Evolutionary conservation across 2,797 vertebrate genomes (phyloP), one percentile per base, ranked within the genome.

Genomic region (Lacerta viridis): DNA sequence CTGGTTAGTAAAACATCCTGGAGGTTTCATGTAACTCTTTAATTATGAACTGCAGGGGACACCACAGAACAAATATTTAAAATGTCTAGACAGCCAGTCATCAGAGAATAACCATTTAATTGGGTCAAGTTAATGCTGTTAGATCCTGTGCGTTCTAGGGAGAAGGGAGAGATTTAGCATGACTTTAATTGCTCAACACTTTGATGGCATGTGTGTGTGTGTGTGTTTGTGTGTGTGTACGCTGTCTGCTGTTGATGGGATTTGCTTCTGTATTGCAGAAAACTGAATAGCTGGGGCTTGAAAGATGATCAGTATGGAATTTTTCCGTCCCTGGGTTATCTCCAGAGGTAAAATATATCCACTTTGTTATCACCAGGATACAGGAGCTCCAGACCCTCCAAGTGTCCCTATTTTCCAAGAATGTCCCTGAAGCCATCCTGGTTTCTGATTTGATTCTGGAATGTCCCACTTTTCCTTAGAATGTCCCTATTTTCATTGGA

Each of bases 41-140:
- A 96, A 96, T 96, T 96, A 96, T 96, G 95, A 96, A 95, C 95
- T 94, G 92, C 94, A 95, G 93, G 95, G 93, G 93, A 95, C 93
- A 96, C 96, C 95, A 95, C 96, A 96, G 95, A 96, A 95, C 94
- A 96, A 96, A 96, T 96, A 95, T 95, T 95, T 95, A 95, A 96
- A 95, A 96, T 95, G 95, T 96, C 96, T 95, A 95, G 95, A 96
- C 95, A 95, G 93, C 92, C 94, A 95, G 95, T 95, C 95, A 96
- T 93, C 94, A 94, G 95, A 94, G 94, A 90, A 90, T 92, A 94
- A 94, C 95, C 93, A 95, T 96, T 96, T 95, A 89, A 93, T 95
- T 92, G 94, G 95, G 95, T 94, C 93, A 88, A 76, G 84, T 88
- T 95, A 94, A 91, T 94, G 92, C 71, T 89, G 90, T 92, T 94